phyloP scores from a whole-genome alignment of 2,797 vertebrate species.

The Petrocephalus sullivani region DNA sequence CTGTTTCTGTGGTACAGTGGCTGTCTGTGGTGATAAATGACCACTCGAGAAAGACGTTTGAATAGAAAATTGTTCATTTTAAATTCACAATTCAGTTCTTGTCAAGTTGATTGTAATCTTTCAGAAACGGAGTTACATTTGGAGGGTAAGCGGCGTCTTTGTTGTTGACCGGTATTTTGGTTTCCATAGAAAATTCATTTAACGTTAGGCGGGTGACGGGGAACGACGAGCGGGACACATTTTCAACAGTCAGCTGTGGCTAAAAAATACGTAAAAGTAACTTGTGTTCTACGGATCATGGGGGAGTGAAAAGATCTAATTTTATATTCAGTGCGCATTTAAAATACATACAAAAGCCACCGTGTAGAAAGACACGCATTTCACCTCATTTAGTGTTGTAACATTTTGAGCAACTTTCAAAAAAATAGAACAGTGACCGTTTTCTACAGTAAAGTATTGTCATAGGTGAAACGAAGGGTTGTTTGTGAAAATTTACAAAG shows the following conservation, averaged over 20 bases:
- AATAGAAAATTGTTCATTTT: conserved; percentile 27
- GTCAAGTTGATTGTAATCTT: conserved; percentile 25
- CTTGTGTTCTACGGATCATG: not conserved
- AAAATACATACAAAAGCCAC: not conserved
- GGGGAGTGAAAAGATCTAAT: not conserved
- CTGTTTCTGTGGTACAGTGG: conserved; percentile 24
- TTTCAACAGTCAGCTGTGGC: not conserved
- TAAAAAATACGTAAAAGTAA: not conserved
- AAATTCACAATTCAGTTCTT: conserved; percentile 26
- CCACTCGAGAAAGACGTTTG: conserved; percentile 18
- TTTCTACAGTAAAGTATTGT: not conserved
- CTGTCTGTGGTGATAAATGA: conserved; percentile 23
- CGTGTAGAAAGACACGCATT: not conserved
- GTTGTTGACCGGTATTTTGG: conserved; percentile 24
- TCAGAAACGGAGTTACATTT: conserved; percentile 18
- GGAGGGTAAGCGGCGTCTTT: conserved; percentile 18
- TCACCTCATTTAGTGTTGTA: not conserved
- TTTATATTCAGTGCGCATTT: not conserved
- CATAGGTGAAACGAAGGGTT: not conserved
- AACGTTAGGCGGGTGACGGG: conserved; percentile 10
- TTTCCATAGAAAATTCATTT: conserved; percentile 22
- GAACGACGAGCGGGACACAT: not conserved
- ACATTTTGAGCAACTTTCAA: not conserved
- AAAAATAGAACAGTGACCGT: not conserved
- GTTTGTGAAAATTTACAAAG: not conserved